Evolutionary conservation across 2,888 invertebrate species (phyloP).

Genomic region (Erynnis tages): DNA sequence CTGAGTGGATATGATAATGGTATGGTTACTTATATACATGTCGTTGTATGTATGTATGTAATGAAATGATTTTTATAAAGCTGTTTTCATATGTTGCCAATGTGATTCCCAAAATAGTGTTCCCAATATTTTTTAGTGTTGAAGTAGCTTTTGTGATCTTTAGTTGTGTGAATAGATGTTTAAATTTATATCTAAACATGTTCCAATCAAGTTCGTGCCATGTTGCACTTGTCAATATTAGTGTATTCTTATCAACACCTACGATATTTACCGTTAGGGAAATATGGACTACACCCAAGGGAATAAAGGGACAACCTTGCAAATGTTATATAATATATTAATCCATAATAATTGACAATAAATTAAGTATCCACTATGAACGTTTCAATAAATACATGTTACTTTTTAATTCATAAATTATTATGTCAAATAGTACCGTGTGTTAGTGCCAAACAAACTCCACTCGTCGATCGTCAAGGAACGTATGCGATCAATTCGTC

Average conservation of each 20-base stretch:
- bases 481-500: slow-evolving; percentile 37
- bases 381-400: slow-evolving; percentile 41
- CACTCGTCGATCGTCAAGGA: slow-evolving; percentile 46
- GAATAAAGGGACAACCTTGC: slow-evolving; percentile 52
- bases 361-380: slow-evolving; percentile 35
- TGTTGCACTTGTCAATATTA: too few relatives aligned
- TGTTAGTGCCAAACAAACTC: slow-evolving; percentile 59
- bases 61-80: too few relatives aligned
- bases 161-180: too few relatives aligned
- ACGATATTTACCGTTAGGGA: slow-evolving; percentile 6
- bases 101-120: too few relatives aligned
- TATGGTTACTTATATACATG: too few relatives aligned
- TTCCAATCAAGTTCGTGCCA: not conserved
- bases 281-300: slow-evolving; percentile 23
- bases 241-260: not conserved
- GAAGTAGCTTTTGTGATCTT: too few relatives aligned
- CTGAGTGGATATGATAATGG: too few relatives aligned
- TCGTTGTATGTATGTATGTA: too few relatives aligned
- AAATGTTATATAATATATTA: slow-evolving; percentile 53
- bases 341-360: slow-evolving; percentile 48
- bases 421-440: slow-evolving; percentile 35
- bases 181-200: not conserved
- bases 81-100: too few relatives aligned
- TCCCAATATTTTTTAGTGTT: too few relatives aligned
- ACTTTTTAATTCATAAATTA: slow-evolving; percentile 18